Base-by-base conservation (phyloP, 2,888 invertebrate species). In the Aplocera efformata region DNA sequence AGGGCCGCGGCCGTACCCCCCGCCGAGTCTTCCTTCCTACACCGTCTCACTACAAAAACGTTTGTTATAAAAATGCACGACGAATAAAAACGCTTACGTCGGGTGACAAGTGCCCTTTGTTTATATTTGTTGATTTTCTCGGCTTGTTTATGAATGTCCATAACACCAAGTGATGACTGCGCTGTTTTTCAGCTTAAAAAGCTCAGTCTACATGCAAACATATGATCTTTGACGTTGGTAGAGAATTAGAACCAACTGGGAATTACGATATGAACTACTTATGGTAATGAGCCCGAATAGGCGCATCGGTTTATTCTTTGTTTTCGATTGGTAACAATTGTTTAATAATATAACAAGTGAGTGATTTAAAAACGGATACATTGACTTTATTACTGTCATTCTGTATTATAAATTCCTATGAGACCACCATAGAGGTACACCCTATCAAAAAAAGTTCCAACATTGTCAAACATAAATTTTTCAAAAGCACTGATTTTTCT, bases 91-190 rank as follows among this genome's bases (percentile, higher is more conserved):
- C 72, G 70, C 81, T 80, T 77, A 78, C 80, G 76, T 73, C 58
- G 82, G 79, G 86, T 85, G 86, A 88, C 86, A 88, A 85, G 85
- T 84, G 79, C 68, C 58, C 74, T 84, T 85, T 84, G 82, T 85
- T 83, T 81, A 79, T 78, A 81, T 83, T 77, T 73, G 81, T 82
- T 84, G 83, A 84, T 84, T 78, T 82, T 80, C 81, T 79, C 54
- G 70, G 71, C 63, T 74, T 77, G 77, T 77, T 75, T 77, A 77
- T 74, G 72, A 73, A 72, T 79, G 78, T 79, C 69, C 56, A 62
- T 79, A 70, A 73, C 79, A 77, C 82, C 49, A 48, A 27, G 70
- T 70, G 72, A 72, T 80, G 80, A 83, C 79, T 71, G 26, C 33
- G 73, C 79, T 60, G 52, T 73, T 77, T 69, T 60, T 44, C 43